A percentile compares a stretch with the other conserved stretches of the same genome.
Evolutionary conservation across 2,113 vertebrate genomes (phyloP).

Genomic region (Bagarius yarrelli): DNA sequence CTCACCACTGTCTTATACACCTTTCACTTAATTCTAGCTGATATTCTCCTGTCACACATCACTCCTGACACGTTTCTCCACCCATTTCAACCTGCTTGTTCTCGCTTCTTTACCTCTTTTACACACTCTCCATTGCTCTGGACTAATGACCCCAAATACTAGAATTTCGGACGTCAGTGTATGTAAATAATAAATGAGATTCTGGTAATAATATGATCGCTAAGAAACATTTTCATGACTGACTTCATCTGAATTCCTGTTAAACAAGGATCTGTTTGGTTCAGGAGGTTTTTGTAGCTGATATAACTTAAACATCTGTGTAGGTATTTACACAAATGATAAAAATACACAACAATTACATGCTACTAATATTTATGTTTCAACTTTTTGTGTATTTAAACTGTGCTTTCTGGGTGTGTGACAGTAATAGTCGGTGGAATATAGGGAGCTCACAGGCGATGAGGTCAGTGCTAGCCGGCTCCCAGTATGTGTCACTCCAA

Average conservation of each 20-base stretch:
- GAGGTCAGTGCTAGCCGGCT: conserved; percentile 61
- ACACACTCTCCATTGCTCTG: no score
- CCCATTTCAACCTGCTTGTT: no score
- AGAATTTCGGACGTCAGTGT: neutral
- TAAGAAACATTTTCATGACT: neutral
- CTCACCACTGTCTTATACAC: no score
- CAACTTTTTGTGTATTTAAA: no score
- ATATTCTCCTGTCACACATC: no score
- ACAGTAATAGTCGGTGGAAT: neutral
- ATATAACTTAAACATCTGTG: neutral
- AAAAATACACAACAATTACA: neutral
- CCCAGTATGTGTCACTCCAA: conserved; percentile 64
- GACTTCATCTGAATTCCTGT: neutral
- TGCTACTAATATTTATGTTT: no score
- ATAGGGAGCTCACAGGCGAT: conserved; percentile 32
- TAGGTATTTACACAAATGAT: neutral
- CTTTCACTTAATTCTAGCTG: no score
- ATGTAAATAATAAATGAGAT: neutral
- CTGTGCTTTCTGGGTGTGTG: neutral
- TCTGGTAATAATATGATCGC: neutral
- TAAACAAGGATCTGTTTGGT: neutral
- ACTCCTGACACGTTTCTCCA: no score
- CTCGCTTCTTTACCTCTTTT: no score
- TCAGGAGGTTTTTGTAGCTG: neutral
- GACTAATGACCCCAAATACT: no score